A percentile compares a stretch with the other conserved stretches of the same genome.
Evolutionary conservation across 2,113 vertebrate species (phyloP).

Genomic region (Oriolus oriolus): DNA sequence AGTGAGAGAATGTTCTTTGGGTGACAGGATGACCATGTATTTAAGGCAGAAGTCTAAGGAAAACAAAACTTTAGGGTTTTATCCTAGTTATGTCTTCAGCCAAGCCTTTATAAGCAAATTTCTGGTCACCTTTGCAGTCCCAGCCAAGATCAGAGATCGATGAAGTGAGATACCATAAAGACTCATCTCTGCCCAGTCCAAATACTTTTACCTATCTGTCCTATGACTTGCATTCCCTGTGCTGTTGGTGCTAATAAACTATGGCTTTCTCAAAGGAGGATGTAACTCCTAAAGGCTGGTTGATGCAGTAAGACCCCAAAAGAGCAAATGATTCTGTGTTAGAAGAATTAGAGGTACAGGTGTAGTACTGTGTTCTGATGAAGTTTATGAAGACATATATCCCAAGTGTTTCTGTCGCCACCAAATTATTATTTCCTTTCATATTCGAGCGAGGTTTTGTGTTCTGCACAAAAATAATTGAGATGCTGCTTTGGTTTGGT

Average conservation of each 20-base stretch:
- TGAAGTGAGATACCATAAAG: background rate
- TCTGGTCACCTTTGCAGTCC: background rate
- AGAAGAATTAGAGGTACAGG: background rate
- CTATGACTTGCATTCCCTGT: background rate
- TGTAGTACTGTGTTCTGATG: background rate
- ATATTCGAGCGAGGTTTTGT: background rate
- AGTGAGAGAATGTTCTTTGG: background rate
- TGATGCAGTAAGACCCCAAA: background rate
- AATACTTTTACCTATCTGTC: background rate
- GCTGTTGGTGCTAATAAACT: background rate
- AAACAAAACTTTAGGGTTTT: background rate
- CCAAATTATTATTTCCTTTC: background rate
- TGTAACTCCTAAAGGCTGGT: background rate
- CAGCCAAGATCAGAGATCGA: background rate
- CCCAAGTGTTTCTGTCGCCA: background rate
- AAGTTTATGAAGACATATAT: background rate
- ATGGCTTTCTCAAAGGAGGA: background rate
- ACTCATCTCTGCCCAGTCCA: background rate
- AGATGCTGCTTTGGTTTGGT: background rate
- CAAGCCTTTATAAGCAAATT: background rate
- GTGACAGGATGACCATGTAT: background rate
- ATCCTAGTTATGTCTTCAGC: background rate
- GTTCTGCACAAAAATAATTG: background rate
- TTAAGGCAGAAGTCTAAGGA: background rate
- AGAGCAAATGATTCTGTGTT: background rate